Conservation (phyloP, 2,888 invertebrate genomes). For the Drosophila lutescens region DNA sequence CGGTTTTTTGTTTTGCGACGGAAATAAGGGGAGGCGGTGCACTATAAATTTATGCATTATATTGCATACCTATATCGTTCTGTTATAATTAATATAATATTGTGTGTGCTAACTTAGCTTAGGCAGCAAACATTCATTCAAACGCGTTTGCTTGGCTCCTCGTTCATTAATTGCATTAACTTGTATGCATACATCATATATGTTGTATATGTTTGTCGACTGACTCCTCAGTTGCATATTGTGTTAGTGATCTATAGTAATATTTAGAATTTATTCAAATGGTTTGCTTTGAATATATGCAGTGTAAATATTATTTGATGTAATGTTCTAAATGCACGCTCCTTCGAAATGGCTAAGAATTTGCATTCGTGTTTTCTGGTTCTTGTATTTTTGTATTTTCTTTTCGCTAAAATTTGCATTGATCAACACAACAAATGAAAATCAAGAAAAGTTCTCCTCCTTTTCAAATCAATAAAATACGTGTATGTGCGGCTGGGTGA, state of each 20-base stretch:
- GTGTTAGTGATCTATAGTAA: slow-evolving; percentile 24
- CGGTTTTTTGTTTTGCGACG: slow-evolving; percentile 12
- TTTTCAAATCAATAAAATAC: slow-evolving; percentile 58
- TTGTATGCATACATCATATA: slow-evolving; percentile 13
- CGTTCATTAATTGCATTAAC: slow-evolving; percentile 25
- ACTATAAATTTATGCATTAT: slow-evolving; percentile 35
- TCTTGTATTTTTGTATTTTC: slow-evolving; percentile 16
- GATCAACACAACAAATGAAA: slow-evolving; percentile 61
- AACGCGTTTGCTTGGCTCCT: slow-evolving; percentile 53
- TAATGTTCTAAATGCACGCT: slow-evolving; percentile 70
- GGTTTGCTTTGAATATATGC: slow-evolving; percentile 35
- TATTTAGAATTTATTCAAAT: slow-evolving; percentile 36
- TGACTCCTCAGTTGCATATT: slow-evolving; percentile 23
- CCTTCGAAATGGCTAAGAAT: slow-evolving; percentile 77
- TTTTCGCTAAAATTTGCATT: slow-evolving; percentile 48
- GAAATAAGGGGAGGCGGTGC: slow-evolving; percentile 29
- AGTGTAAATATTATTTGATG: slow-evolving; percentile 46
- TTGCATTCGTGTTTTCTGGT: slow-evolving; percentile 45
- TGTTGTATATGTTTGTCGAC: slow-evolving; percentile 2
- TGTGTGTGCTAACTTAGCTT: slow-evolving; percentile 53
- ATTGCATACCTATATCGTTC: slow-evolving; percentile 36
- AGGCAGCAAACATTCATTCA: slow-evolving; percentile 59
- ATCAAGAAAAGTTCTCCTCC: slow-evolving; percentile 40
- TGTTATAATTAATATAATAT: slow-evolving; percentile 43
- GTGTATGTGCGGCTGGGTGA: slow-evolving; percentile 31